A percentile compares a stretch with the other conserved stretches of the same genome.
phyloP scores from a whole-genome alignment of 1,140 invertebrate species.

The Varroa destructor region DNA sequence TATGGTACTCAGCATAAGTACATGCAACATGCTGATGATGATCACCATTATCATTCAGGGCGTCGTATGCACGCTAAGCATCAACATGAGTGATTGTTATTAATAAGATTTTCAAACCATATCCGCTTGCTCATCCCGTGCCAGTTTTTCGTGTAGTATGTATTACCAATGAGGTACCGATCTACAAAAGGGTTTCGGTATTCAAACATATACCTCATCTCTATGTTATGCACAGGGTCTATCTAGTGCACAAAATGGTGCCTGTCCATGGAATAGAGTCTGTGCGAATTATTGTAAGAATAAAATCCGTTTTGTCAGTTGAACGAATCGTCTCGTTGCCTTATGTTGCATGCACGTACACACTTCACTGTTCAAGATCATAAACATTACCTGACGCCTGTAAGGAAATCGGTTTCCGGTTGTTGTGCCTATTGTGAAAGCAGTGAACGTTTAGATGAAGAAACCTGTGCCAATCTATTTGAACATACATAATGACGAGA shows the following conservation, averaged over 20 bases:
- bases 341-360: not conserved
- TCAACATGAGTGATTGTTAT: not conserved
- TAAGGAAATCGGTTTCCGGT: not conserved
- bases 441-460: not conserved
- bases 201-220: not conserved
- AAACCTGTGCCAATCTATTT: conserved; percentile 15
- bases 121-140: conserved; percentile 8
- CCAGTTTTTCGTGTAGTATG: not conserved
- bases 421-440: not conserved
- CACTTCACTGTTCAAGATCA: not conserved
- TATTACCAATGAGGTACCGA: not conserved
- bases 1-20: too few species aligned
- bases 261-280: not conserved
- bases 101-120: not conserved
- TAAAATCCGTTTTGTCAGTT: not conserved
- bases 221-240: conserved; percentile 4
- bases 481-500: not conserved
- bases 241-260: conserved; percentile 19
- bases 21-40: too few species aligned
- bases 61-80: too few species aligned
- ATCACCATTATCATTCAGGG: too few species aligned
- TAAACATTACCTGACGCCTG: not conserved
- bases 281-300: not conserved
- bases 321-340: not conserved
- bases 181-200: conserved; percentile 13